Percentiles rank a stretch among this genome's conserved stretches.
Conservation (phyloP, 2,888 invertebrate genomes). For the Pyrrhia umbra region DNA sequence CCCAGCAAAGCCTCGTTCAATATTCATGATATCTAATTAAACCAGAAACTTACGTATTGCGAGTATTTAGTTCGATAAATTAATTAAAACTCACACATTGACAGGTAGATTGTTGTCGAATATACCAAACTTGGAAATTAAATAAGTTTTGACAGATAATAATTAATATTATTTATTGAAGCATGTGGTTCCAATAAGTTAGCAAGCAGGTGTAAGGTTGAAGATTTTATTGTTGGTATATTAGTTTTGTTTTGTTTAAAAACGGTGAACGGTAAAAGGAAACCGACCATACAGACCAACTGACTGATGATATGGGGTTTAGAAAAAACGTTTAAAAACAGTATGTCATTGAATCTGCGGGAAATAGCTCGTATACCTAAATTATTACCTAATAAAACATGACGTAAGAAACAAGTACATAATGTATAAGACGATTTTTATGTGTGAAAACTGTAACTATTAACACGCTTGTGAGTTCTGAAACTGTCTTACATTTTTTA, state of each 20-base stretch:
- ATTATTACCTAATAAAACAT: too few relatives aligned
- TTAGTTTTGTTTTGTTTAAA: neutral
- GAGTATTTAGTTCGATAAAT: slow-evolving; percentile 43
- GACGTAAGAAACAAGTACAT: too few relatives aligned
- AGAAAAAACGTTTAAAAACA: too few relatives aligned
- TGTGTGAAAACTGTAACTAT: too few relatives aligned
- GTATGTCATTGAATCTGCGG: too few relatives aligned
- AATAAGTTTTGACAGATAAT: slow-evolving; percentile 49
- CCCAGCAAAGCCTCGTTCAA: neutral
- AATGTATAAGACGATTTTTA: too few relatives aligned
- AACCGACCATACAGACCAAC: too few relatives aligned
- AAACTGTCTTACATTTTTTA: too few relatives aligned
- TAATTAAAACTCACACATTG: slow-evolving; percentile 40
- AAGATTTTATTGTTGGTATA: neutral
- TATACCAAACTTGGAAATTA: slow-evolving; percentile 43
- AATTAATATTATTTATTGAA: slow-evolving; percentile 22
- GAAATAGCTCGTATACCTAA: too few relatives aligned
- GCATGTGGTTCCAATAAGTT: slow-evolving; percentile 24
- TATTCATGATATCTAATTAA: slow-evolving; percentile 27
- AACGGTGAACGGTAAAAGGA: too few relatives aligned
- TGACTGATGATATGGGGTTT: too few relatives aligned
- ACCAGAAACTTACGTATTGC: slow-evolving; percentile 25
- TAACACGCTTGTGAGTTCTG: too few relatives aligned
- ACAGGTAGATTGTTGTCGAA: slow-evolving; percentile 45
- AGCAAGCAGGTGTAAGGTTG: neutral